phyloP scores from a whole-genome alignment of 2,888 invertebrate genomes.

The Chelonus formosanus region DNA sequence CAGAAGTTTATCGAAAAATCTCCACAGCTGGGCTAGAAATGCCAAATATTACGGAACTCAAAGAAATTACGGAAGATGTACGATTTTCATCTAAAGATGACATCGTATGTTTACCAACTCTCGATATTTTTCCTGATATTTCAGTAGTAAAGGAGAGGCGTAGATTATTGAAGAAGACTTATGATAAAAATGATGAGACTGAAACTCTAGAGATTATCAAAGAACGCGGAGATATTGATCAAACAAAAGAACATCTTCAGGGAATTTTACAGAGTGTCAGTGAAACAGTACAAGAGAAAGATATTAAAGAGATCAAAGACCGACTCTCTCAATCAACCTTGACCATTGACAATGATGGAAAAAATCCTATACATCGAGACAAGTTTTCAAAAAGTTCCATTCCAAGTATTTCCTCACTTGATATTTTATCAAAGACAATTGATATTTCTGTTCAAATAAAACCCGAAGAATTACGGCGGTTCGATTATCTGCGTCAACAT shows the following conservation, averaged over 20 bases:
- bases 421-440: not conserved
- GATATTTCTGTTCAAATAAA: constrained; percentile 1
- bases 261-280: not conserved
- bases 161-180: not conserved
- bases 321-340: constrained; percentile 20
- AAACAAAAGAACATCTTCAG: constrained; percentile 1
- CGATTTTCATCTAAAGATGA: constrained; percentile 13
- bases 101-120: constrained; percentile 6
- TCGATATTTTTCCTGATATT: constrained; percentile 15
- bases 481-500: not conserved
- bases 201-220: not conserved
- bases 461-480: too few relatives aligned
- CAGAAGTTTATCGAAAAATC: constrained; percentile 48
- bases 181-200: constrained; percentile 7
- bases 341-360: not conserved
- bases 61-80: constrained; percentile 41
- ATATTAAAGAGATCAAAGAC: constrained; percentile 12
- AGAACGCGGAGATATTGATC: constrained; percentile 1
- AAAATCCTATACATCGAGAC: not conserved
- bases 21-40: constrained; percentile 50
- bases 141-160: not conserved
- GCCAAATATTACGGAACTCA: constrained; percentile 53
- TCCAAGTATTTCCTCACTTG: not conserved
- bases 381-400: not conserved
- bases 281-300: not conserved